A percentile compares a stretch with the other conserved stretches of the same genome.
phyloP scores from a whole-genome alignment of 2,113 vertebrate genomes.

The Rhinolophus sinicus region DNA sequence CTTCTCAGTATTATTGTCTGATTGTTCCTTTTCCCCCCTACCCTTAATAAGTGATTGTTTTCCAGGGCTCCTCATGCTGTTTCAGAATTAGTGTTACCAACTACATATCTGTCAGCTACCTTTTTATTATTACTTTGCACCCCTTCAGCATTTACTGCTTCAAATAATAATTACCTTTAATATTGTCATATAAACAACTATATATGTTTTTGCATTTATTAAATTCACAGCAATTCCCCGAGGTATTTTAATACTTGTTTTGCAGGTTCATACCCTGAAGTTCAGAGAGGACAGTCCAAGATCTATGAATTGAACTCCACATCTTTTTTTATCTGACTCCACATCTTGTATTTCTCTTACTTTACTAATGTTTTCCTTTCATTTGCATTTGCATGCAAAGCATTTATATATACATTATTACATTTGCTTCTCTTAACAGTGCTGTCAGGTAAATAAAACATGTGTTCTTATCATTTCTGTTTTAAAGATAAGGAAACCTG shows the following conservation, averaged over 20 bases:
- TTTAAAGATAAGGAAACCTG: not conserved
- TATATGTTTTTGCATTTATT: not conserved
- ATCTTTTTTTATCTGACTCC: not conserved
- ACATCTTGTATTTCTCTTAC: not conserved
- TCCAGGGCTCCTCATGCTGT: not conserved
- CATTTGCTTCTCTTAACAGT: not conserved
- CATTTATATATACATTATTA: not conserved
- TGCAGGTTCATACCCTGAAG: not conserved
- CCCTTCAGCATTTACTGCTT: not conserved
- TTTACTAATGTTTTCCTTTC: not conserved
- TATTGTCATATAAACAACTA: not conserved
- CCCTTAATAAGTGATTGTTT: not conserved
- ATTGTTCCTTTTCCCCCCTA: too few relatives aligned
- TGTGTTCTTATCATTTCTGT: not conserved
- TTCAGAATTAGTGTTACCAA: not conserved
- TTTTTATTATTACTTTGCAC: not conserved
- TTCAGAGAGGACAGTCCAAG: not conserved
- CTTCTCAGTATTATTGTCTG: not conserved
- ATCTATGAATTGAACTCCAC: not conserved
- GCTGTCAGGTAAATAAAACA: not conserved
- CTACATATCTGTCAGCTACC: not conserved
- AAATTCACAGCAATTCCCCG: not conserved
- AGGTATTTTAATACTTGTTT: not conserved
- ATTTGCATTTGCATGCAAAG: not conserved
- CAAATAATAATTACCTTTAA: not conserved